Percentiles rank a stretch among this genome's conserved stretches.
Conservation (phyloP, 1,140 invertebrate species). For the Phymastichus coffea region DNA sequence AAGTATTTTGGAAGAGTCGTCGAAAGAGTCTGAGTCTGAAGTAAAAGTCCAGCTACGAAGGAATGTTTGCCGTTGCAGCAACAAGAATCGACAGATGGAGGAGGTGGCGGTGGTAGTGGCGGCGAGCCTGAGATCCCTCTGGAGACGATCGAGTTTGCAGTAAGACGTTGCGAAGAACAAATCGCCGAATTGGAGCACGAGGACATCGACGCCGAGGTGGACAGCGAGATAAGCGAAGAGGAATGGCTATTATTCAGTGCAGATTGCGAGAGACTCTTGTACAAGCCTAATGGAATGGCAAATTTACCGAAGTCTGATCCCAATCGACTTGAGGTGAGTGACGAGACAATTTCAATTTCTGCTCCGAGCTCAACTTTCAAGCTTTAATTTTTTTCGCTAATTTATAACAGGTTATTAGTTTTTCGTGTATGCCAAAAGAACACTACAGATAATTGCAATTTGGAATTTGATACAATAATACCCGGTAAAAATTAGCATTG, state of each 20-base stretch:
- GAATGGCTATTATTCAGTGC: constrained; percentile 75
- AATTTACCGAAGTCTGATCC: constrained; percentile 12
- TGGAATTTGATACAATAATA: no score
- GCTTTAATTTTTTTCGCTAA: no score
- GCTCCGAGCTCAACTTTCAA: no score
- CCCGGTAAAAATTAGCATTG: no score
- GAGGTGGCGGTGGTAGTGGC: not conserved
- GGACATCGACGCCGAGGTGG: constrained; percentile 55
- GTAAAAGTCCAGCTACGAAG: no score
- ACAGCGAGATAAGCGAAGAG: constrained; percentile 32
- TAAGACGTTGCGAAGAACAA: constrained; percentile 59
- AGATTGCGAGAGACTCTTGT: constrained; percentile 34
- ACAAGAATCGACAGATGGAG: no score
- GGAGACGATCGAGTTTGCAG: constrained; percentile 57
- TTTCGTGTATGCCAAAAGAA: no score
- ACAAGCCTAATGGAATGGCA: constrained; percentile 38
- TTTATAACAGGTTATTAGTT: no score
- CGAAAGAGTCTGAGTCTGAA: no score
- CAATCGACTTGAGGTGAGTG: constrained; percentile 27
- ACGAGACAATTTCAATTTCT: not conserved
- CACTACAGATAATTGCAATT: no score
- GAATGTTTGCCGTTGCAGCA: no score
- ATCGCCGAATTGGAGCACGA: constrained; percentile 55
- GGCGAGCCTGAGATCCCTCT: constrained; percentile 39
- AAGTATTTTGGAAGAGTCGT: no score